These are phyloP conservation scores for Pogonophryne albipinna DNA, from an alignment of 2,797 vertebrate species.

Conservation along the genomic window DNA sequence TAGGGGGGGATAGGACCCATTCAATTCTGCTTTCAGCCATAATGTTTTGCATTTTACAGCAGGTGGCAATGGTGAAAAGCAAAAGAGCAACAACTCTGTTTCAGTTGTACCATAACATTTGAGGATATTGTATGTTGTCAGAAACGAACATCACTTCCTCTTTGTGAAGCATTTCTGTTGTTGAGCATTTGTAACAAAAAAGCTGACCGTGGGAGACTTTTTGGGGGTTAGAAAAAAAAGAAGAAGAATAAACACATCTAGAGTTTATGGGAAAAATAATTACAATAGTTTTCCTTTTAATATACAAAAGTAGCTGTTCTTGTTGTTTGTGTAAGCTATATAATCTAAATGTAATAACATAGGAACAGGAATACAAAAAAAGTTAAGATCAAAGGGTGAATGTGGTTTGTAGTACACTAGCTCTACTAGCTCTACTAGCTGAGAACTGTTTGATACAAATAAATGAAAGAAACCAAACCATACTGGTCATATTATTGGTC, in stretches of 20 bases:
- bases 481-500: neutral
- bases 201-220: neutral
- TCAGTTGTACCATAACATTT: neutral
- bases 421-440: neutral
- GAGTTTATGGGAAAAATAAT: neutral
- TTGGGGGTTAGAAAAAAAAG: neutral
- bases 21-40: no score
- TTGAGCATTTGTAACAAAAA: neutral
- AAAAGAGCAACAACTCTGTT: neutral
- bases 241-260: neutral
- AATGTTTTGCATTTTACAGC: neutral
- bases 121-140: neutral
- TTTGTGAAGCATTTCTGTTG: neutral
- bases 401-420: neutral
- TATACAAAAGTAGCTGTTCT: neutral
- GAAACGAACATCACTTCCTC: conserved; percentile 2
- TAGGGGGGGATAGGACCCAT: no score
- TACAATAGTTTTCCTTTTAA: neutral
- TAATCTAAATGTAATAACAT: neutral
- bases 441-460: neutral
- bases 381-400: neutral
- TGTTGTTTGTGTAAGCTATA: neutral
- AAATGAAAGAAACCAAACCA: neutral
- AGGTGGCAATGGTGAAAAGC: neutral
- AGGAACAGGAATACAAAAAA: neutral